These are phyloP conservation scores for Bolborhynchus lineola DNA, from an alignment of 2,113 vertebrate genomes.

Conservation along the genomic window DNA sequence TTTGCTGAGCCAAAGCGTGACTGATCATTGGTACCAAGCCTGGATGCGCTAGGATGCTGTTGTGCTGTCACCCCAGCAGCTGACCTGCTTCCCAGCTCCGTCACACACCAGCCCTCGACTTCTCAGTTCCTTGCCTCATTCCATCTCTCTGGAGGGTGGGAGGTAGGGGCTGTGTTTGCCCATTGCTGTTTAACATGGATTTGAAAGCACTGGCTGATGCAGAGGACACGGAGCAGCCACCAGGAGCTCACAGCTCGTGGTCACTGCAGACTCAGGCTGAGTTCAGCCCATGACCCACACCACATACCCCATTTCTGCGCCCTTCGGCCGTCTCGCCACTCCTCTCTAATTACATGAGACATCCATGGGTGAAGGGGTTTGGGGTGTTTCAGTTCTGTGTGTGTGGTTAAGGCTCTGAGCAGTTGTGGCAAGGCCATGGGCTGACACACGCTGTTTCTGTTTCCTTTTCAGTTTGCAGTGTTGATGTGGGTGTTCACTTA, in stretches of 20 bases:
- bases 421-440: background rate
- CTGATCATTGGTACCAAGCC: background rate
- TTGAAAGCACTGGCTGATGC: background rate
- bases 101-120: background rate
- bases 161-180: background rate
- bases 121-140: background rate
- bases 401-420: background rate
- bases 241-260: background rate
- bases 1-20: background rate
- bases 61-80: background rate
- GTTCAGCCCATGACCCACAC: background rate
- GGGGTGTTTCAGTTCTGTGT: background rate
- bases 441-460: background rate
- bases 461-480: slow-evolving; percentile 85
- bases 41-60: background rate
- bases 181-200: accelerated
- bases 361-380: background rate
- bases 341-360: background rate
- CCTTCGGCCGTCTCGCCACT: background rate
- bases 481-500: slow-evolving; percentile 98
- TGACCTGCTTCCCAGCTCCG: background rate
- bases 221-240: background rate
- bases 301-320: background rate
- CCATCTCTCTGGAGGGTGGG: background rate
- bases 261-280: background rate